phyloP scores from a whole-genome alignment of 2,113 vertebrate species.

The Choloepus hoffmanni region DNA sequence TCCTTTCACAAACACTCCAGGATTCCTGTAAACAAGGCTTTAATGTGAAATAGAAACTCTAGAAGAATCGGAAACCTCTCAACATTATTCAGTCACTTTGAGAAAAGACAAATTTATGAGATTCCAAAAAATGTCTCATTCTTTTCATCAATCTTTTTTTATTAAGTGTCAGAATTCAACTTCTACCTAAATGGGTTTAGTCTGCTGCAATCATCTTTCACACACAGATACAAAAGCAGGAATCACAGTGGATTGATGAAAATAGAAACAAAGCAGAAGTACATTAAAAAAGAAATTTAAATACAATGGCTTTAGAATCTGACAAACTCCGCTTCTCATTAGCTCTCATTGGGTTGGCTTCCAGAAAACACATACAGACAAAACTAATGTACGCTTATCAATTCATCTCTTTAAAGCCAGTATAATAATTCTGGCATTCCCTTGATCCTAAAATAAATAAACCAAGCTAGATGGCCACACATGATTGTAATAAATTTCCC shows the following conservation, averaged over 20 bases:
- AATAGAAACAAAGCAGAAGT: conserved; percentile 8
- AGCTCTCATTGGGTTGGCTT: background rate
- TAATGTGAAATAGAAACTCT: conserved; percentile 47
- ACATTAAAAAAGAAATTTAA: conserved; percentile 4
- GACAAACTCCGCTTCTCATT: background rate
- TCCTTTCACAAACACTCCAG: background rate
- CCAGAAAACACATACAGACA: background rate
- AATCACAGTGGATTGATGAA: background rate
- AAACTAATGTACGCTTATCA: background rate
- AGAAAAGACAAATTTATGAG: conserved; percentile 12
- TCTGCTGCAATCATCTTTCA: conserved; percentile 38
- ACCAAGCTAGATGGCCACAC: background rate
- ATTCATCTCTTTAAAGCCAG: conserved; percentile 37
- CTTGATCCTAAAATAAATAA: background rate
- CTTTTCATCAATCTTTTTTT: conserved; percentile 15
- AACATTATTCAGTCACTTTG: background rate
- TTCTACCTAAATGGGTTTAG: background rate
- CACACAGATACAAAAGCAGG: background rate
- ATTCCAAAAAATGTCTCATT: background rate
- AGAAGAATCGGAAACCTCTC: conserved; percentile 44
- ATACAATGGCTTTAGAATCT: conserved; percentile 43
- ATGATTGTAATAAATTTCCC: background rate
- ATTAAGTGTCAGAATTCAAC: conserved; percentile 32
- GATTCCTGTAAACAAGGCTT: background rate
- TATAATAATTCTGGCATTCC: background rate